Percentiles rank a stretch among this genome's conserved stretches.
Conservation (phyloP, 2,113 vertebrate genomes). For the Tachuris rubrigastra region DNA sequence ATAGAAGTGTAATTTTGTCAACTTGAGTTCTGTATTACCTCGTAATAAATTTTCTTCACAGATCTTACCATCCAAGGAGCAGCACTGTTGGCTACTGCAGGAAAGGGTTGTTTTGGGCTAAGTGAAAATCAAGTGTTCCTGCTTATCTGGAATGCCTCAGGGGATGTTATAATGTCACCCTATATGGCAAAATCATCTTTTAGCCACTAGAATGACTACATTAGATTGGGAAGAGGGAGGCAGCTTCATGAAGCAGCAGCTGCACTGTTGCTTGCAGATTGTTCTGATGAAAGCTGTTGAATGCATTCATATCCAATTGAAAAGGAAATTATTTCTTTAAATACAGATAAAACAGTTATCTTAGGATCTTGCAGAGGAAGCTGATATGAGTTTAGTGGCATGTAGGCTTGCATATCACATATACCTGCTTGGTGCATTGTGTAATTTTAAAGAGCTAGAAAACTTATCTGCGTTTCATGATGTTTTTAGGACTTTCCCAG, state of each 20-base stretch:
- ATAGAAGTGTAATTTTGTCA: neutral
- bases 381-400: neutral
- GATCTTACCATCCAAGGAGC: neutral
- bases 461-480: neutral
- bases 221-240: neutral
- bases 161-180: neutral
- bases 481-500: neutral
- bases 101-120: neutral
- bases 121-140: neutral
- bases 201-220: neutral
- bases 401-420: neutral
- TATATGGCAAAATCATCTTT: neutral
- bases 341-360: neutral
- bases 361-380: neutral
- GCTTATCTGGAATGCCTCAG: neutral
- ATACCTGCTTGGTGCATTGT: neutral
- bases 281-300: neutral
- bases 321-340: neutral
- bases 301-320: neutral
- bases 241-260: neutral
- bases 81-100: neutral
- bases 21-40: neutral
- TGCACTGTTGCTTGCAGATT: neutral
- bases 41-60: neutral
- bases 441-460: neutral